Conservation (phyloP, 2,113 vertebrate species). For the Apeltes quadracus region DNA sequence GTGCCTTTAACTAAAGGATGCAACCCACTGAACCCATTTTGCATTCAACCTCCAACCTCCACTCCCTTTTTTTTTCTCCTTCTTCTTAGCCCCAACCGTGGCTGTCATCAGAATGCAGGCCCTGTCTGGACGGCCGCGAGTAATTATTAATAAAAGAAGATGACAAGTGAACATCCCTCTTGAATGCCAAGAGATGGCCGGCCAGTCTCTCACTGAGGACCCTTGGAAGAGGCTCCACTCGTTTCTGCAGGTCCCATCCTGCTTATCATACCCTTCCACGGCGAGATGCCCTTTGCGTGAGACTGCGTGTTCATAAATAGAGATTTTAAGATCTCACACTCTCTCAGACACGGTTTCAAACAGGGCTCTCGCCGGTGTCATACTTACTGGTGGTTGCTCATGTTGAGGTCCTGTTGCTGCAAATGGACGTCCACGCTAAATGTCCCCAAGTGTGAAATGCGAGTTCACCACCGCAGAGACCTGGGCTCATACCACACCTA, state of each 20-base stretch:
- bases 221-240: slow-evolving; percentile 28
- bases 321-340: slow-evolving; percentile 56
- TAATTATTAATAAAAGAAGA: slow-evolving; percentile 78
- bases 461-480: slow-evolving; percentile 66
- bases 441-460: slow-evolving; percentile 59
- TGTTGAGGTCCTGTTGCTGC: slow-evolving; percentile 67
- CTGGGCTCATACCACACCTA: slow-evolving; percentile 73
- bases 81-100: slow-evolving; percentile 42
- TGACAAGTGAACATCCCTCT: slow-evolving; percentile 71
- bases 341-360: slow-evolving; percentile 31
- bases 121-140: slow-evolving; percentile 72
- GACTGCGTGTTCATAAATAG: slow-evolving; percentile 46
- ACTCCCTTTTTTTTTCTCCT: slow-evolving; percentile 33
- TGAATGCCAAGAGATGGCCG: slow-evolving; percentile 70
- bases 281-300: slow-evolving; percentile 32
- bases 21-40: slow-evolving; percentile 75
- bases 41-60: slow-evolving; percentile 69
- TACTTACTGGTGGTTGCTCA: slow-evolving; percentile 83
- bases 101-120: slow-evolving; percentile 71
- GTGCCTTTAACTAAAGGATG: slow-evolving; percentile 66
- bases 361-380: slow-evolving; percentile 12
- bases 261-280: slow-evolving; percentile 41
- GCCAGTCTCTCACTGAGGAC: slow-evolving; percentile 23
- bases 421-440: slow-evolving; percentile 62
- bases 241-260: slow-evolving; percentile 42